Conservation (phyloP, 2,888 invertebrate species). For the Caenorhabditis macrosperma region DNA sequence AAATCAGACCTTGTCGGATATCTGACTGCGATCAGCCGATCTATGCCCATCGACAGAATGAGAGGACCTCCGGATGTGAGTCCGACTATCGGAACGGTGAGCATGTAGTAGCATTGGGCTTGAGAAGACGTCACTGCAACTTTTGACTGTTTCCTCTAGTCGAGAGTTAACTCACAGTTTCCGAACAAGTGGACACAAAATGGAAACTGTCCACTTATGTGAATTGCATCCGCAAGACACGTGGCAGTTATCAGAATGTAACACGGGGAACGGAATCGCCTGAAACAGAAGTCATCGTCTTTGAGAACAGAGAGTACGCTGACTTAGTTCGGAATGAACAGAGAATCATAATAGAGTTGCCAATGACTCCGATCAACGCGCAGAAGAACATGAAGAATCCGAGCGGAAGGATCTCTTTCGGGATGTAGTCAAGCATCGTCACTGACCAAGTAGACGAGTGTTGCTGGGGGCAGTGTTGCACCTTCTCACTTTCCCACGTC, state of each 20-base stretch:
- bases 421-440: conserved; percentile 55
- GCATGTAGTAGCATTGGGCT: conserved; percentile 56
- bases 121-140: conserved; percentile 56
- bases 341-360: conserved; percentile 51
- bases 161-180: conserved; percentile 33
- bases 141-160: background rate
- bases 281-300: conserved; percentile 16
- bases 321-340: conserved; percentile 45
- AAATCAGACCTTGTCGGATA: conserved; percentile 51
- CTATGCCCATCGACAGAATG: conserved; percentile 60
- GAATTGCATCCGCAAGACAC: conserved; percentile 57
- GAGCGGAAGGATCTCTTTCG: conserved; percentile 55
- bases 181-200: conserved; percentile 58
- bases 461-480: background rate
- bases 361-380: conserved; percentile 50
- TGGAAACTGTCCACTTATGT: conserved; percentile 61
- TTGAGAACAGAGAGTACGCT: background rate
- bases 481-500: conserved; percentile 15
- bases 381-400: conserved; percentile 60
- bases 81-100: conserved; percentile 53
- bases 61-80: conserved; percentile 57
- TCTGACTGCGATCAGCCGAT: conserved; percentile 61
- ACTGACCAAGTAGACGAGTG: background rate
- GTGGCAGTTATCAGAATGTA: conserved; percentile 58
- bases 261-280: conserved; percentile 59